Evolutionary conservation across 2,797 vertebrate genomes (phyloP).

Genomic region (Meriones psammophilus): DNA sequence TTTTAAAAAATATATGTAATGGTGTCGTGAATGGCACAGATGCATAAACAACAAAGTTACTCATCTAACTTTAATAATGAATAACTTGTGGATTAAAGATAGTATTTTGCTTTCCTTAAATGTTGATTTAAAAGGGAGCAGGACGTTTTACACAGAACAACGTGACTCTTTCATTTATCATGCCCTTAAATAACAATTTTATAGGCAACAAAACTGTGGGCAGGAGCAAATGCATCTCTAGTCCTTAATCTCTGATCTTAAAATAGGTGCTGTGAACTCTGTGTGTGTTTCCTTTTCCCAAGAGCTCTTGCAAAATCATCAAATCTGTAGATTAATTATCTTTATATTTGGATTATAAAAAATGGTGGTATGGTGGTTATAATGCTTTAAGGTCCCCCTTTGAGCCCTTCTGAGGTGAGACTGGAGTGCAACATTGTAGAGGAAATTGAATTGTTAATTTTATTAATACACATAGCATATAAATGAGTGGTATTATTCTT

Average conservation of each 20-base stretch:
- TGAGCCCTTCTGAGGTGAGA: conserved; percentile 41
- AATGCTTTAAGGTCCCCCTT: neutral
- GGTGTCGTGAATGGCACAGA: conserved; percentile 4
- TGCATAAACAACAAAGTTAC: neutral
- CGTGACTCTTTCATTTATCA: neutral
- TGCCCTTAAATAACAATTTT: neutral
- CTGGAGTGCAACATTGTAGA: neutral
- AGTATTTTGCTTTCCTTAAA: conserved; percentile 13
- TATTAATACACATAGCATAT: neutral
- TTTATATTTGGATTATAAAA: neutral
- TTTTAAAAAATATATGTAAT: neutral
- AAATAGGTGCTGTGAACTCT: neutral
- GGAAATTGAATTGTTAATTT: conserved; percentile 51
- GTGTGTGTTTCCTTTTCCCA: conserved; percentile 40
- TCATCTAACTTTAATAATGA: conserved; percentile 50
- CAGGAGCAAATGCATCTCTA: neutral
- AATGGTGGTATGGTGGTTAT: neutral
- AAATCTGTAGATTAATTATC: neutral
- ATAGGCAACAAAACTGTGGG: neutral
- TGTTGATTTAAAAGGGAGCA: neutral
- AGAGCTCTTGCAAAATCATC: conserved; percentile 27
- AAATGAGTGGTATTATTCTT: neutral
- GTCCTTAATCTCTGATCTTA: neutral
- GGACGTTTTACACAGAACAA: neutral
- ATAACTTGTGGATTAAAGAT: conserved; percentile 39